These are phyloP conservation scores for Oreochromis grahami DNA, from an alignment of 2,797 vertebrate species.

Conservation along the genomic window DNA sequence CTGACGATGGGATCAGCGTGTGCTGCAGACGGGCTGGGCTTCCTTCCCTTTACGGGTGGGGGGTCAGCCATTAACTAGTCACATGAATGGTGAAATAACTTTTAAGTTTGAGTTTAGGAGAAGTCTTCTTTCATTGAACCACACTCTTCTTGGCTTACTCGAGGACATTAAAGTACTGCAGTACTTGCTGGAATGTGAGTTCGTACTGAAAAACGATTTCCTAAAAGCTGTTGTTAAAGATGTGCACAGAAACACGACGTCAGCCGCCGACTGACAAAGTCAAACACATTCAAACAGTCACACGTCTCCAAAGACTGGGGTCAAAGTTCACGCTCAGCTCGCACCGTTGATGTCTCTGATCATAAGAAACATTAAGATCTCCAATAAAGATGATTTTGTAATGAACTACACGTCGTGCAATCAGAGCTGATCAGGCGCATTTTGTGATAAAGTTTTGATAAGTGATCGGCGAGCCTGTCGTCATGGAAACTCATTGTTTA, in stretches of 20 bases:
- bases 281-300: background rate
- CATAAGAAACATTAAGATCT: background rate
- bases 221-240: background rate
- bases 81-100: fast-evolving
- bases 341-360: background rate
- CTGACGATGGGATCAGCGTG: background rate
- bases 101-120: background rate
- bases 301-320: background rate
- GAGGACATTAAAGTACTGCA: background rate
- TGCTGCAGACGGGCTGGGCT: background rate
- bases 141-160: background rate
- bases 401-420: background rate
- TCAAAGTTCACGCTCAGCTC: background rate
- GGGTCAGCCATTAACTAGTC: background rate
- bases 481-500: background rate
- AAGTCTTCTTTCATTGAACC: background rate
- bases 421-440: background rate
- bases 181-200: background rate
- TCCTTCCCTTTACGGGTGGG: background rate
- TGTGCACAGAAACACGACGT: background rate
- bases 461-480: background rate
- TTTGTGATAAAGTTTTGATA: background rate
- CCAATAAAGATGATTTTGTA: background rate
- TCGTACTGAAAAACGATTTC: background rate
- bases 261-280: background rate